Evolutionary conservation across 2,113 vertebrate species (phyloP).

Genomic region (Microcebus ravelobensis): DNA sequence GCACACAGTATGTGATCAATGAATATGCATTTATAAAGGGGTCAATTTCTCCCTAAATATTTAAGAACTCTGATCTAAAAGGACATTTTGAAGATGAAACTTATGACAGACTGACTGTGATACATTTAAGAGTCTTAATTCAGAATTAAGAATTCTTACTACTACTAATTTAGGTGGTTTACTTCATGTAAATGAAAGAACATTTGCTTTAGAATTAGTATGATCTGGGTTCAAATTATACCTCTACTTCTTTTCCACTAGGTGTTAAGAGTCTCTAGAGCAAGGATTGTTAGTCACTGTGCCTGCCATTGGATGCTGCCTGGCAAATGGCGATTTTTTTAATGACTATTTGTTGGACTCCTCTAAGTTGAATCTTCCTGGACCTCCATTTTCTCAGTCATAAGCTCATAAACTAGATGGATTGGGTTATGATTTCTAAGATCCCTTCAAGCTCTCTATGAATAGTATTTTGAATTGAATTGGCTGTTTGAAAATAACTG

Average conservation of each 20-base stretch:
- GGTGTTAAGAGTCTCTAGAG: background rate
- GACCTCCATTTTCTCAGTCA: background rate
- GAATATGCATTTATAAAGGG: background rate
- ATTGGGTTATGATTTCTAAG: slow-evolving; percentile 30
- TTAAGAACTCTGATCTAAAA: background rate
- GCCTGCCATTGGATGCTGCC: background rate
- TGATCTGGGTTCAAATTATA: background rate
- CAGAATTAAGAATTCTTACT: background rate
- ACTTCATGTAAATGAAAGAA: background rate
- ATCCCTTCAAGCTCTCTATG: background rate
- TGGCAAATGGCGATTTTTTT: background rate
- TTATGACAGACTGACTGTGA: background rate
- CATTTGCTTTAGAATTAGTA: background rate
- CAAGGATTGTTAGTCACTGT: background rate
- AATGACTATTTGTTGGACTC: background rate
- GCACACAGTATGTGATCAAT: background rate
- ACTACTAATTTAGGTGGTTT: background rate
- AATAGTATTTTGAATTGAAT: background rate
- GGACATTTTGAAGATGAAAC: background rate
- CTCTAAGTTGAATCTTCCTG: background rate
- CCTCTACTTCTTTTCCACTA: background rate
- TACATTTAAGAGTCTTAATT: background rate
- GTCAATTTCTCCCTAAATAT: background rate
- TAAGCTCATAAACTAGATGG: background rate
- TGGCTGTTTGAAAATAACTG: slow-evolving; percentile 1